Base-by-base conservation (phyloP, 2,113 vertebrate species). In the Chamaetylas fuelleborni region DNA sequence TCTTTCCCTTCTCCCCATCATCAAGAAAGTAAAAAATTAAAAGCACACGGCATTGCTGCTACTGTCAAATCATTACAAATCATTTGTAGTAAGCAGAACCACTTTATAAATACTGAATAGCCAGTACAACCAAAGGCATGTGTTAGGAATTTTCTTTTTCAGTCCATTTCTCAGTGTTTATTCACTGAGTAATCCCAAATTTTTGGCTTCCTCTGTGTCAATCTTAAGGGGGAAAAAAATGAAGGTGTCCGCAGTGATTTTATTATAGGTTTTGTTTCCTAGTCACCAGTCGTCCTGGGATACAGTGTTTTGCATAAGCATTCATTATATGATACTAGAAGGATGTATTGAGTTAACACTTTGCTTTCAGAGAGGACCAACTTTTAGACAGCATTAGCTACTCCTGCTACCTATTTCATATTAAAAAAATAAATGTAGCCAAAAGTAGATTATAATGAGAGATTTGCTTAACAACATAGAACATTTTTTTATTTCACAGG, bases 231-330 rank as follows among this genome's bases (percentile, higher is more conserved):
- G 14, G 1, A 36, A 66, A 66, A 69, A 90, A 93, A 84, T 24
- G 9, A 89, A 89, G 87, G 87, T 95, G 71, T 95, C 67, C 70
- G 88, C 47, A 78, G 88, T 74, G 67, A 83, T 93, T 96, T 93
- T 86, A 94, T 86, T 84, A 58, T 5, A 91, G 47, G 64, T 93
- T 92, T 94, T 81, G 92, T 92, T 92, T 94, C 92, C 88, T 92
- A 92, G 88, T 78, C 96, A 95, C 71, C 72, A 34, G 82, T 92
- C 0, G 2, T 86, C 80, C 71, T 71, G 38, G 76, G 74, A 96
- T 90, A 92, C 86, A 76, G 56, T 78, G 86, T 81, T 88, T 93
- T 88, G 64, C 48, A 64, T 51, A 16, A 90, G 60, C 53, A 90
- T 67, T 92, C 86, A 66, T 92, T 91, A 74, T 67, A 94, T 29